Base-by-base conservation (phyloP, 2,888 invertebrate species). In the Lasioglossum zephyrum region DNA sequence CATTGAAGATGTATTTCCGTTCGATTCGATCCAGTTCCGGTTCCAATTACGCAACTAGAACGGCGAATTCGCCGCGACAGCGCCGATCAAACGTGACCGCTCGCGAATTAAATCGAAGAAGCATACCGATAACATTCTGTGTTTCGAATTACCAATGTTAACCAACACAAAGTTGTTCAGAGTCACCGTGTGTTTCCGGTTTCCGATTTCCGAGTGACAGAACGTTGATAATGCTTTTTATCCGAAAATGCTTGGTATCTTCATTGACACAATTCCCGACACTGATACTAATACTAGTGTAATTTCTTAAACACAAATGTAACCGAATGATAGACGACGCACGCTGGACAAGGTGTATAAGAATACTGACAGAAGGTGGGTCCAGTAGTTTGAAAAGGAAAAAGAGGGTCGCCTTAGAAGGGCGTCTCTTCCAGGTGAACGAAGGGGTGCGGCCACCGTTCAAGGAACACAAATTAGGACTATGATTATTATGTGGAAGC, bases 381-480 rank as follows among this genome's bases (percentile, higher is more conserved):
- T 88, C 88, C 87, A 73, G 81, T 82, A 86, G 86, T 87, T 90
- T 86, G 88, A 81, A 89, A 92, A 91, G 92, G 81, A 88, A 81
- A 91, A 90, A 91, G 87, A 89, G 88, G 89, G 89, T 91, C 91
- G 88, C 82, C 88, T 91, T 82, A 85, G 31, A 74, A 91, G 90
- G 92, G 89, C 88, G 89, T 87, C 90, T 87, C 90, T 92, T 91
- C 88, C 85, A 83, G 85, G 84, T 84, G 88, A 90, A 88, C 86
- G 87, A 91, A 69, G 69, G 92, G 93, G 92, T 90, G 91, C 92
- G 93, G 88, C 90, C 90, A 31, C 82, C 84, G 85, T 86, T 87
- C 84, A 84, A 80, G 82, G 82, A 88, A 88, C 81, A 84, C 89
- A 74, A 78, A 79, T 26, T 73, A 77, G 26, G 82, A 73, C 69